Evolutionary conservation across 2,113 vertebrate genomes (phyloP).

Genomic region (Megatriorchis doriae): DNA sequence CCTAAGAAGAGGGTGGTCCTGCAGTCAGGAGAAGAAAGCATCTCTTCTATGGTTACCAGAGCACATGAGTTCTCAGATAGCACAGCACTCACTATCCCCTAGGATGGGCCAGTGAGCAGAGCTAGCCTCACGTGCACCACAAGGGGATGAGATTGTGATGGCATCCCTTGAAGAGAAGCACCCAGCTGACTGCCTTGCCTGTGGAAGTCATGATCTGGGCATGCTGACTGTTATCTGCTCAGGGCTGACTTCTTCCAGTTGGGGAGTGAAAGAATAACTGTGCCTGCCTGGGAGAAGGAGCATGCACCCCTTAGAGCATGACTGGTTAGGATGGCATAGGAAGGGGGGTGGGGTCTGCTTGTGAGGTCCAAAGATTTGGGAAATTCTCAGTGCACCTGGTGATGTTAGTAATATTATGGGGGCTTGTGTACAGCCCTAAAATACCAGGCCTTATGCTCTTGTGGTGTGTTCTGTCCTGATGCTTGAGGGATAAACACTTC

Average conservation of each 20-base stretch:
- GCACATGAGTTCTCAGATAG: neutral
- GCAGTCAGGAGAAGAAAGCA: neutral
- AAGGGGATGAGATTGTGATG: neutral
- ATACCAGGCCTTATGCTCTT: neutral
- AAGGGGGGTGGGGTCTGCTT: neutral
- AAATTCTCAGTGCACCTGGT: neutral
- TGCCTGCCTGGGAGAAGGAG: neutral
- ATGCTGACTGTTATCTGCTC: neutral
- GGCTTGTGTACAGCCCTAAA: neutral
- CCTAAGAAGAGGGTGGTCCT: neutral
- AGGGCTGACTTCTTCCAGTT: neutral
- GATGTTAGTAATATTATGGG: neutral
- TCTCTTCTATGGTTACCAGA: neutral
- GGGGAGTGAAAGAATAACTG: neutral
- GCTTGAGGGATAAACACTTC: neutral
- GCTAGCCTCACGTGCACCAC: neutral
- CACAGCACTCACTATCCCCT: neutral
- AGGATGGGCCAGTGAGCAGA: neutral
- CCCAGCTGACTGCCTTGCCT: neutral
- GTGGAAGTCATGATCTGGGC: neutral
- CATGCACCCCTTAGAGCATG: neutral
- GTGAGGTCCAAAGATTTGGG: neutral
- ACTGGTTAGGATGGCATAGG: neutral
- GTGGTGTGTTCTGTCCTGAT: neutral
- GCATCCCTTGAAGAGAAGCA: neutral